Evolutionary conservation across 1,140 invertebrate species (phyloP), one percentile per base, ranked within the genome.

Genomic region (Procambarus virginalis): DNA sequence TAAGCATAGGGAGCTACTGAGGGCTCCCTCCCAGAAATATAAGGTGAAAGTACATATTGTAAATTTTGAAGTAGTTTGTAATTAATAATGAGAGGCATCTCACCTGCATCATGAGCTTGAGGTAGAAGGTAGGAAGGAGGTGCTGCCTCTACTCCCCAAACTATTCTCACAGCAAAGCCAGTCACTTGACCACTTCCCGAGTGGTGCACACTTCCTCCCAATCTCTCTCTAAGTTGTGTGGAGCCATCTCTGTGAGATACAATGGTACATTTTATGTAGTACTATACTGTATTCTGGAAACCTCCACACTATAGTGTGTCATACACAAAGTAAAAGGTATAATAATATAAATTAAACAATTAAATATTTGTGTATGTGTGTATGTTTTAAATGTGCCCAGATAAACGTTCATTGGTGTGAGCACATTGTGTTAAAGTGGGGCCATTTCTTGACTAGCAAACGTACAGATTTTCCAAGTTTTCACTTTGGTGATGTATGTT

Each of bases 101-200:
- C 51, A 55, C 51, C 51, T 55, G 4, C 60, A 64, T 73, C 22
- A 73, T 73, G 8, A 22, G 6, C 6, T 34, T 82, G 80, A 68
- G 17, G 80, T 17, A 82, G 80, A 0, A 82, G 80, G 8, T 34
- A 14, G 46, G n/a, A 9, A 12, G 80, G 80, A 6, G 80, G 80
- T 68, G 80, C 58, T 68, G 80, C 12, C 49, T 82, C 60, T 46
- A 22, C 12, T 48, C 4, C 14, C 80, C 80, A 82, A 10, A 48
- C n/a, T 10, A 64, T 48, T 68, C 80, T 82, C 3, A 82, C 9
- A 55, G 80, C 80, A 82, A 82, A 68, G 22, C 80, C 80, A 68
- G 58, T 82, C 10, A 82, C 80, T 46, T 82, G 58, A 2, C 80
- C 80, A 82, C 34, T 68, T 34, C 58, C 80, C 17, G 58, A 60